Evolutionary conservation across 2,113 vertebrate genomes (phyloP).

Genomic region (Nerophis ophidion): DNA sequence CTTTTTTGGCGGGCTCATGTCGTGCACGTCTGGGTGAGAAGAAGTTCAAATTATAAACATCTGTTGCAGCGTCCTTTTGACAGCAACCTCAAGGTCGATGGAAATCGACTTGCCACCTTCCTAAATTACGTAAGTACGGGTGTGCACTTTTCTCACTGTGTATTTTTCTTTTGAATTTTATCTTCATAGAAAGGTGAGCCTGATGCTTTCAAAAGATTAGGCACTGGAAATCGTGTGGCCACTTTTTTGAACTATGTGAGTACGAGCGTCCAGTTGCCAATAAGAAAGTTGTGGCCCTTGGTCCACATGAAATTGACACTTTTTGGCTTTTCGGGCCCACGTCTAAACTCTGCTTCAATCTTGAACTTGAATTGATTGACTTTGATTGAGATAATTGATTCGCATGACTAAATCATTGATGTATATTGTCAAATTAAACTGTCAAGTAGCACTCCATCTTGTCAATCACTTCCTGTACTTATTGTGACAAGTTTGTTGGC

Average conservation of each 20-base stretch:
- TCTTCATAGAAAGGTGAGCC: constrained; percentile 97
- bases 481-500: constrained; percentile 51
- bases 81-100: constrained; percentile 89
- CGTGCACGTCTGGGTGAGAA: constrained; percentile 22
- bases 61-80: constrained; percentile 99
- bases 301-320: not conserved
- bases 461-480: constrained; percentile 64
- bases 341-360: constrained; percentile 55
- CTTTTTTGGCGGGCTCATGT: constrained; percentile 25
- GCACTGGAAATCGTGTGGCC: constrained; percentile 98
- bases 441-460: not conserved
- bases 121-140: constrained; percentile 98
- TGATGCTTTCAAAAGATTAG: constrained; percentile 99
- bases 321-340: constrained; percentile 12
- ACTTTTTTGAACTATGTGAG: constrained; percentile 99
- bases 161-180: constrained; percentile 82
- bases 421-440: not conserved
- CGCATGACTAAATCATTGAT: not conserved
- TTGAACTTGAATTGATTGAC: constrained; percentile 67
- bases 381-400: not conserved
- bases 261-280: constrained; percentile 63
- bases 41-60: constrained; percentile 82
- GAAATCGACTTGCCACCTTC: constrained; percentile 99
- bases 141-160: constrained; percentile 47
- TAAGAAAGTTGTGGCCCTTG: constrained; percentile 2